Conservation (phyloP, 2,797 vertebrate species). For the Platyrinchus mystaceus region DNA sequence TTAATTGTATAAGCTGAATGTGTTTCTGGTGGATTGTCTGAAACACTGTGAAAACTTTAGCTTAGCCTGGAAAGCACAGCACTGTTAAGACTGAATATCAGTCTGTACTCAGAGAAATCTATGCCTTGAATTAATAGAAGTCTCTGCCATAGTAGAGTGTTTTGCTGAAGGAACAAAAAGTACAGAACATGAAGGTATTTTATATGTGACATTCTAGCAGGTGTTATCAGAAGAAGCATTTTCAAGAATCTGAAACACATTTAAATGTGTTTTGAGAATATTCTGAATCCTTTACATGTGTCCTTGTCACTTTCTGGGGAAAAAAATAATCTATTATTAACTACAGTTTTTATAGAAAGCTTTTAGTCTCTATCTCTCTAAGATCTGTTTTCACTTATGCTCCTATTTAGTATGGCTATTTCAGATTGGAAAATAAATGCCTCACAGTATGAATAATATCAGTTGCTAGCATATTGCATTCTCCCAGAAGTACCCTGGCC, state of each 20-base stretch:
- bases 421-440: not conserved
- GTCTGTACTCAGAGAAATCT: not conserved
- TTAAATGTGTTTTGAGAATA: not conserved
- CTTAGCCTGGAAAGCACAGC: not conserved
- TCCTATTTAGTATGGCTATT: not conserved
- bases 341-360: not conserved
- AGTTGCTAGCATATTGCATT: not conserved
- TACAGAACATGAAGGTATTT: not conserved
- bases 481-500: not conserved
- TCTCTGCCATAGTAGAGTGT: not conserved
- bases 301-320: not conserved
- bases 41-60: not conserved
- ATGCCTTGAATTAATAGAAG: not conserved
- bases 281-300: not conserved
- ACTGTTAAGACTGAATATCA: not conserved
- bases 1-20: not conserved
- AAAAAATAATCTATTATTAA: not conserved
- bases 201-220: not conserved
- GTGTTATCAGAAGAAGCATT: not conserved
- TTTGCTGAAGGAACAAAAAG: not conserved
- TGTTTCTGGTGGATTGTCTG: not conserved
- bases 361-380: not conserved
- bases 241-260: not conserved
- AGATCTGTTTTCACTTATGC: not conserved
- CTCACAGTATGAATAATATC: not conserved